phyloP scores from a whole-genome alignment of 2,888 invertebrate genomes.

The Athetis lepigone region DNA sequence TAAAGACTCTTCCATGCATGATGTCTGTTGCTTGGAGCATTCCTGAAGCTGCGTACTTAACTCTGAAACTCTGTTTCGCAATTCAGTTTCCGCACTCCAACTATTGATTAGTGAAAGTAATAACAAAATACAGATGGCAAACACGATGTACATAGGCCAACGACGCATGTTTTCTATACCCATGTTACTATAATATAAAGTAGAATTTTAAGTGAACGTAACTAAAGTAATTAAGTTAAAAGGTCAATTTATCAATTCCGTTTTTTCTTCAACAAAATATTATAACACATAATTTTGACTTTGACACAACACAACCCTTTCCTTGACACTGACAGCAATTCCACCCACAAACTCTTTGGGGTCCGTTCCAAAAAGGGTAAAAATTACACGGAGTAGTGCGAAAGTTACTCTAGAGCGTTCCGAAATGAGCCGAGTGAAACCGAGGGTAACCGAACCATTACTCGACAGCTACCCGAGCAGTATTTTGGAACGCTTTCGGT shows the following conservation, averaged over 20 bases:
- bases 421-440: too few species aligned
- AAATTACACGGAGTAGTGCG: too few species aligned
- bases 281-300: conserved; percentile 12
- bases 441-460: too few species aligned
- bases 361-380: too few species aligned
- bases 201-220: conserved; percentile 26
- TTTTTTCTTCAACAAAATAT: conserved; percentile 22
- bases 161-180: conserved; percentile 89
- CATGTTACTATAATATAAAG: conserved; percentile 72
- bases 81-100: conserved; percentile 85
- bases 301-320: conserved; percentile 10
- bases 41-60: conserved; percentile 83
- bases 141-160: conserved; percentile 87
- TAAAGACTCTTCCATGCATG: conserved; percentile 84
- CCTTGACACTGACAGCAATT: too few species aligned
- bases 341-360: too few species aligned
- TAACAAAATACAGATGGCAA: conserved; percentile 83
- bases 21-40: conserved; percentile 83
- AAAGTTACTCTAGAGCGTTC: too few species aligned
- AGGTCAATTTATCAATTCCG: conserved; percentile 28
- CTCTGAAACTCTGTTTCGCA: conserved; percentile 79
- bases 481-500: too few species aligned
- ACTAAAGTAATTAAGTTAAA: conserved; percentile 16
- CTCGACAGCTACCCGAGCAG: too few species aligned
- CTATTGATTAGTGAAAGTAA: conserved; percentile 87